A percentile compares a stretch with the other conserved stretches of the same genome.
These are phyloP conservation scores for Lithodes maja DNA, from an alignment of 2,888 invertebrate genomes.

Conservation along the genomic window DNA sequence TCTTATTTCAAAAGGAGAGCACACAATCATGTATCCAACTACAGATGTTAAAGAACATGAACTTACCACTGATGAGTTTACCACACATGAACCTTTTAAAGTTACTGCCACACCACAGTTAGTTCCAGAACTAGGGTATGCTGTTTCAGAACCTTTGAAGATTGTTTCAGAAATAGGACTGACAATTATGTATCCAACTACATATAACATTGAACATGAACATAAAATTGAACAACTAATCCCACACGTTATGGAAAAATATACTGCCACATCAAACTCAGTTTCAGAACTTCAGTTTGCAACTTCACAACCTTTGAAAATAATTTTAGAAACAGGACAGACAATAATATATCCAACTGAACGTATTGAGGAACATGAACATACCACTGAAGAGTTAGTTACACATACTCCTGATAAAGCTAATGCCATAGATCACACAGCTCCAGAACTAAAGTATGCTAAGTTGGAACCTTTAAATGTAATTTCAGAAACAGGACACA, in stretches of 20 bases:
- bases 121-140: no score
- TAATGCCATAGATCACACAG: background rate
- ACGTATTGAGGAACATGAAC: background rate
- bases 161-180: no score
- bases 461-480: background rate
- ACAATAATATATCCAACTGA: constrained; percentile 1
- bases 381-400: constrained; percentile 6
- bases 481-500: background rate
- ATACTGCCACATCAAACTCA: background rate
- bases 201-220: background rate
- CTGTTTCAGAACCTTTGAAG: no score
- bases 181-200: no score
- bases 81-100: no score
- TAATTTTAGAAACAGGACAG: constrained; percentile 12
- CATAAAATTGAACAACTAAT: background rate
- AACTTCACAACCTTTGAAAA: background rate
- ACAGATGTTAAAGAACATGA: background rate
- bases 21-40: background rate
- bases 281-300: background rate
- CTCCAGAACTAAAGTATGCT: constrained; percentile 25
- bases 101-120: background rate
- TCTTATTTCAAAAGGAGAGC: constrained; percentile 18
- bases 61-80: background rate
- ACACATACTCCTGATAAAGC: background rate
- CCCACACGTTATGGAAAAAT: background rate